A percentile compares a stretch with the other conserved stretches of the same genome.
Conservation (phyloP, 2,113 vertebrate species). For the Phalacrocorax aristotelis region DNA sequence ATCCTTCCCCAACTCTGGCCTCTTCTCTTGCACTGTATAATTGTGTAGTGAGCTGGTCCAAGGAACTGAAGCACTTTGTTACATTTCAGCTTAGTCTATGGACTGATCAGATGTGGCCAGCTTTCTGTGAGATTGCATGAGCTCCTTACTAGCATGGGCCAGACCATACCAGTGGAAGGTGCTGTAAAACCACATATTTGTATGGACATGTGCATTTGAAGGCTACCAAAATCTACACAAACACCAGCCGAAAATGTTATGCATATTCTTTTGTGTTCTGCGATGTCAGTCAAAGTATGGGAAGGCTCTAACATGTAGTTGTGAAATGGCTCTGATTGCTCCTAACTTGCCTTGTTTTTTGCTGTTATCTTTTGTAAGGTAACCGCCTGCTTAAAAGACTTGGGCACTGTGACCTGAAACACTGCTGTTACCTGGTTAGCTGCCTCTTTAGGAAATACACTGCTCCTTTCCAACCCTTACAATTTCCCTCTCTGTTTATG, state of each 20-base stretch:
- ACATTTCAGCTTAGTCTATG: not conserved
- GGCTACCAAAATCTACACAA: not conserved
- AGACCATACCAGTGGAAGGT: not conserved
- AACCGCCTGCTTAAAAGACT: not conserved
- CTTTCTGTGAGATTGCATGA: not conserved
- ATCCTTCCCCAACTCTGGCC: not conserved
- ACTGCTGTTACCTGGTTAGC: not conserved
- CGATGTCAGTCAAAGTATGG: not conserved
- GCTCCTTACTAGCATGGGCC: fast-evolving
- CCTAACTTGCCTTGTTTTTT: not conserved
- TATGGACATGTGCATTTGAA: not conserved
- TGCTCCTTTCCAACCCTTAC: not conserved
- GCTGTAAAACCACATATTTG: not conserved
- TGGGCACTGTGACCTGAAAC: not conserved
- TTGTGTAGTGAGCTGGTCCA: not conserved
- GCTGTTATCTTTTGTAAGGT: not conserved
- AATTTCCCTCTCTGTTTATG: not conserved
- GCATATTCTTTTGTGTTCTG: not conserved
- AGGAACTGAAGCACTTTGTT: not conserved
- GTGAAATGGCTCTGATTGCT: not conserved
- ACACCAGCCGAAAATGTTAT: not conserved
- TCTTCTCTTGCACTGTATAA: not conserved
- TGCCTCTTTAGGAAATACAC: not conserved
- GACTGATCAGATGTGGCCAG: not conserved
- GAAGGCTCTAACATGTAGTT: not conserved